Evolutionary conservation across 2,797 vertebrate species (phyloP), one percentile per base, ranked within the genome.

Genomic region (Pangasius larnaudii): DNA sequence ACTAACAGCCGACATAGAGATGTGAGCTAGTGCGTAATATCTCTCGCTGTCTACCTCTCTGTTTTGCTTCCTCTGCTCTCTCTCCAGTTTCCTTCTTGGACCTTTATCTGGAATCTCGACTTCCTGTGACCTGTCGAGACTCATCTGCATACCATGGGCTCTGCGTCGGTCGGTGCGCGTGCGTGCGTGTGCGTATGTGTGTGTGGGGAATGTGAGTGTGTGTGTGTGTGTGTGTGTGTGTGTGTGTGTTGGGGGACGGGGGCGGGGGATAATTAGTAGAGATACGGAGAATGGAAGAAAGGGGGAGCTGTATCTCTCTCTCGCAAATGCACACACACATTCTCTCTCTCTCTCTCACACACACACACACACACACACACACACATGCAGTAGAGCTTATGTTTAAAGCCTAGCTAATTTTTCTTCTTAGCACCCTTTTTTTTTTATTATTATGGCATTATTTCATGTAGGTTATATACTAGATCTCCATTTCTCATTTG

Each of bases 101-200:
- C 89, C 87, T 89, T 79, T 87, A 88, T 90, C 89, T 92, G 91
- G 91, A 92, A 92, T 92, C 89, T 91, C 87, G 88, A 90, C 92
- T 92, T 93, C 92, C 92, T 92, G 91, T 92, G 91, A 93, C 93
- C 91, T 93, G 93, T 93, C 92, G 88, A 94, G 93, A 93, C 93
- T 92, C 90, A 92, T 93, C 92, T 91, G 88, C 91, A 89, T 92
- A 89, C 92, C 93, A 90, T 27, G 61, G 88, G 88, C 90, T 67
- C 72, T 85, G 53, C 36, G 13, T 46, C 36, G 27, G 67, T 63
- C 27, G 7, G 69, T 61, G 58, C 58, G 30, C 11, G 72, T 78
- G 90, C 67, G 90, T 90, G 91, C 88, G 90, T 92, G 89, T 89
- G 89, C 67, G 81, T n/a, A 30, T 67, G 86, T 84, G 74, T 91